phyloP scores from a whole-genome alignment of 2,113 vertebrate species.

The Kryptolebias marmoratus region DNA sequence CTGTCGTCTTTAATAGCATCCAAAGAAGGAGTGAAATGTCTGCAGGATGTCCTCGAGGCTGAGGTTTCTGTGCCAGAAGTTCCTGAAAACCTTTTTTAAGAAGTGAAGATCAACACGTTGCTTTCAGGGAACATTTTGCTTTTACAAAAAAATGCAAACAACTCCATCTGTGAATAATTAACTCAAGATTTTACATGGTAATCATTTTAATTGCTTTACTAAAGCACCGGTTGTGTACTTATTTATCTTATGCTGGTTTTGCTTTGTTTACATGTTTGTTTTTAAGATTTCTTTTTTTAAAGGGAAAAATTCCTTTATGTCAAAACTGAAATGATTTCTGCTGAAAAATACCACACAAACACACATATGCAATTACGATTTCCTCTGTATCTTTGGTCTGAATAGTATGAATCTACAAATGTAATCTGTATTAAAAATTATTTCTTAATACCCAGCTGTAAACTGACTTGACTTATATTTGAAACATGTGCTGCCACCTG shows the following conservation, averaged over 20 bases:
- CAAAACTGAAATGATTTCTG: conserved; percentile 1
- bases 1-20: conserved; percentile 69
- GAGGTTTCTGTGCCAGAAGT: not conserved
- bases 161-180: conserved; percentile 20
- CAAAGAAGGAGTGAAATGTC: conserved; percentile 59
- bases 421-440: not conserved
- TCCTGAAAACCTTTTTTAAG: conserved; percentile 4
- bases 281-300: conserved; percentile 29
- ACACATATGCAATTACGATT: not conserved
- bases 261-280: conserved; percentile 48
- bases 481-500: conserved; percentile 2
- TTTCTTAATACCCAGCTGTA: not conserved
- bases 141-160: not conserved
- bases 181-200: conserved; percentile 8
- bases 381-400: not conserved
- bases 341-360: not conserved
- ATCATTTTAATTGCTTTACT: conserved; percentile 30
- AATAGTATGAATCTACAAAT: not conserved
- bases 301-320: not conserved
- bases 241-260: conserved; percentile 53
- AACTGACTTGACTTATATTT: not conserved
- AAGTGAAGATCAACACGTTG: conserved; percentile 8
- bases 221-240: conserved; percentile 16
- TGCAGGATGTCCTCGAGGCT: conserved; percentile 3
- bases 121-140: conserved; percentile 55